Evolutionary conservation across 2,113 vertebrate species (phyloP).

Genomic region (Clupea harengus): DNA sequence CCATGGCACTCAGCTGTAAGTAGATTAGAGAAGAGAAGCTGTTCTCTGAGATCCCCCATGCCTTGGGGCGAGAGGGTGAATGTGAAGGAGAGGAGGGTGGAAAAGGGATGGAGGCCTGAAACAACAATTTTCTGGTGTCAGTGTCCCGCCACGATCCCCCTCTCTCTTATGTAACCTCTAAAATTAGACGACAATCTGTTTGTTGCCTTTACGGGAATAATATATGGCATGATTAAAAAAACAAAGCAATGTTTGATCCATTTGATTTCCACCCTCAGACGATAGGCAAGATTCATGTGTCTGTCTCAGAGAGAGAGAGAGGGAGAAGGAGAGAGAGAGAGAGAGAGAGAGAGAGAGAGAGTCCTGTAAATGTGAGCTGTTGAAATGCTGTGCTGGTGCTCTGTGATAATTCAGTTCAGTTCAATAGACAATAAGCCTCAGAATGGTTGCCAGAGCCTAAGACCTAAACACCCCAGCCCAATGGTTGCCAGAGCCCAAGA

Average conservation of each 20-base stretch:
- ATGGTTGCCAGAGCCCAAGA: no score
- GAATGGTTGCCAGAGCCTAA: no score
- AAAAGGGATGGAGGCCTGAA: background rate
- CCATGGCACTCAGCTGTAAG: constrained; percentile 15
- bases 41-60: background rate
- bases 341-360: background rate
- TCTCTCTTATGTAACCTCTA: background rate
- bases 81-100: background rate
- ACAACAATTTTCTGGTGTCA: background rate
- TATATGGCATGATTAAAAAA: background rate
- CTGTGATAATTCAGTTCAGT: background rate
- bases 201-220: constrained; percentile 12
- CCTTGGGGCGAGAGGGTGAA: background rate
- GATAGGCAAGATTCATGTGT: background rate
- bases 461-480: no score
- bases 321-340: background rate
- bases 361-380: background rate
- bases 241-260: background rate
- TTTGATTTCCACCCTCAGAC: background rate
- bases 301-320: background rate
- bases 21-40: constrained; percentile 38
- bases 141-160: constrained; percentile 20
- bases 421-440: no score
- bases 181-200: background rate
- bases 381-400: background rate